phyloP scores from a whole-genome alignment of 2,113 vertebrate genomes.

The Jacana jacana region DNA sequence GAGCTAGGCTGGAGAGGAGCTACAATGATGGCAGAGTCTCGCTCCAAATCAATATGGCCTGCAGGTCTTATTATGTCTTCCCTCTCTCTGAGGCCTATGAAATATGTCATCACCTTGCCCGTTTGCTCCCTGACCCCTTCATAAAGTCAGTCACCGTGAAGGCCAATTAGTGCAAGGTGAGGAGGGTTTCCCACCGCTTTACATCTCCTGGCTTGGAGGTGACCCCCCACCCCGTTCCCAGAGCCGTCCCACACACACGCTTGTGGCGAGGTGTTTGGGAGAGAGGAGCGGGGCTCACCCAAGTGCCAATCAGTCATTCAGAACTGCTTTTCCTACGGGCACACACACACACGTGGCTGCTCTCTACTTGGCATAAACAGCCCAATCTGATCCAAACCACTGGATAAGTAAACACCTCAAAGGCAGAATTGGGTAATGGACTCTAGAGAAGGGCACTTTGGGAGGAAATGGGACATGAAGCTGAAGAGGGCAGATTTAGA shows the following conservation, averaged over 20 bases:
- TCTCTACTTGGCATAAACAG: background rate
- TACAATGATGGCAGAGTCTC: background rate
- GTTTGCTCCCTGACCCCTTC: background rate
- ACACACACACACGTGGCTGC: rapidly evolving
- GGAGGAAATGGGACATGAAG: background rate
- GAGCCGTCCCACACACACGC: background rate
- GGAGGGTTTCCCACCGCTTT: background rate
- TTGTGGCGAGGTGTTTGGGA: background rate
- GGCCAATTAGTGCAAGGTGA: background rate
- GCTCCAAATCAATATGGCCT: background rate
- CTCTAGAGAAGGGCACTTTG: background rate
- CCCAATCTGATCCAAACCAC: background rate
- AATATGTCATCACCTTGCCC: background rate
- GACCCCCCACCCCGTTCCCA: background rate
- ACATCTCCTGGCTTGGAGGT: background rate
- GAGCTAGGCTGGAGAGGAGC: background rate
- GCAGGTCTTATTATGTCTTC: background rate
- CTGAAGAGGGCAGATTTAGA: background rate
- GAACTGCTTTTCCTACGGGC: background rate
- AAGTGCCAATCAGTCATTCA: background rate
- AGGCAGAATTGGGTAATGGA: background rate
- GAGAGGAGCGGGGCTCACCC: background rate
- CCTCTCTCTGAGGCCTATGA: background rate
- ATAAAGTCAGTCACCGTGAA: background rate
- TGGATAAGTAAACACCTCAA: background rate